phyloP scores from a whole-genome alignment of 1,140 invertebrate genomes.

The Gonioctena quinquepunctata region DNA sequence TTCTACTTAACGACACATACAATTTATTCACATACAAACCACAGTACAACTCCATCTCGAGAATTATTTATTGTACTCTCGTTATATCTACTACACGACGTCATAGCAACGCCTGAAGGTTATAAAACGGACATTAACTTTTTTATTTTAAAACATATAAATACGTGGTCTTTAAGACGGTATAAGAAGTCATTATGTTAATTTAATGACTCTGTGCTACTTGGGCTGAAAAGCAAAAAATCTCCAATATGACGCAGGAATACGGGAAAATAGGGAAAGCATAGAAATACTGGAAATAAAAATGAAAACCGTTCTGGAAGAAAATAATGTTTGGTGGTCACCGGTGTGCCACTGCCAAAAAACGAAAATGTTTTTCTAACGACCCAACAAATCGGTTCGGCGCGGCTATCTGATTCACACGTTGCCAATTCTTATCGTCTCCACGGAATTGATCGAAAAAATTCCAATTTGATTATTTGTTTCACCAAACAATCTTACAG shows the following conservation, averaged over 20 bases:
- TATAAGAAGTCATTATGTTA: too few relatives aligned
- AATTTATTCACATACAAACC: too few relatives aligned
- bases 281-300: background rate
- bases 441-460: background rate
- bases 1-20: too few relatives aligned
- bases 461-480: background rate
- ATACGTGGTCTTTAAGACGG: too few relatives aligned
- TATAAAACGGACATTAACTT: too few relatives aligned
- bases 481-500: background rate
- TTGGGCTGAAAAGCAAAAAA: background rate
- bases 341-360: constrained; percentile 1
- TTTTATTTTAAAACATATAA: too few relatives aligned
- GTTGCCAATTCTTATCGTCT: background rate
- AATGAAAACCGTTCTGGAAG: background rate
- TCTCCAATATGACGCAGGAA: background rate
- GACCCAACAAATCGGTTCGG: background rate
- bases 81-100: too few relatives aligned
- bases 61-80: too few relatives aligned
- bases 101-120: too few relatives aligned
- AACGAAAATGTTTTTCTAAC: constrained; percentile 7
- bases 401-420: background rate
- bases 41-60: too few relatives aligned
- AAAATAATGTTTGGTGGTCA: constrained; percentile 5
- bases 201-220: too few relatives aligned
- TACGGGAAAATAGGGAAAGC: background rate